These are phyloP conservation scores for Orchesella cincta DNA, from an alignment of 1,140 invertebrate species.

Conservation along the genomic window DNA sequence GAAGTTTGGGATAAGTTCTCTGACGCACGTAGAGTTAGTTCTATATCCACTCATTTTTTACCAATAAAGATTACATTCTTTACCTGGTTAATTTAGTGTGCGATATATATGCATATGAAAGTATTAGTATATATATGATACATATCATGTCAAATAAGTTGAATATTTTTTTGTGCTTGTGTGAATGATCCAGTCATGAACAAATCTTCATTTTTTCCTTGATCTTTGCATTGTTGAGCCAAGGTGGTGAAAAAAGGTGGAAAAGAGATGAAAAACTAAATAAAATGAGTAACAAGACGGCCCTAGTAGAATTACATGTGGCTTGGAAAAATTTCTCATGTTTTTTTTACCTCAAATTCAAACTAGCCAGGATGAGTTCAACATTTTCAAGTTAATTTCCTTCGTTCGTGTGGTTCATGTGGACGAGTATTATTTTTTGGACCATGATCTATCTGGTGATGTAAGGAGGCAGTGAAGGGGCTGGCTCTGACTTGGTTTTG, in stretches of 20 bases:
- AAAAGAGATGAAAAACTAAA: constrained; percentile 6
- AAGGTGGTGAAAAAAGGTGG: constrained; percentile 27
- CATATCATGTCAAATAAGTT: neutral
- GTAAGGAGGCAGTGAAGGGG: neutral
- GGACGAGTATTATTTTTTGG: constrained; percentile 14
- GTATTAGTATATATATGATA: constrained; percentile 1
- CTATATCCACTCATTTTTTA: too few species aligned
- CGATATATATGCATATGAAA: too few species aligned
- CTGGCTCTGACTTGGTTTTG: constrained; percentile 7
- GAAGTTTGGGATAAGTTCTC: too few species aligned
- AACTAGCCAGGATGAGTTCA: neutral
- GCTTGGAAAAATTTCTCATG: neutral
- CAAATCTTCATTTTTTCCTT: neutral
- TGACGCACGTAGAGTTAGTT: too few species aligned
- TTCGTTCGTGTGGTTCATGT: neutral
- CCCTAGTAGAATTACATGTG: neutral
- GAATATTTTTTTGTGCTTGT: neutral
- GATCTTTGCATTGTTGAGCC: neutral
- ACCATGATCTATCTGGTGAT: neutral
- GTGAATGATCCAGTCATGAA: constrained; percentile 19
- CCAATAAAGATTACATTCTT: too few species aligned
- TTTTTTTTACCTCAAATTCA: neutral
- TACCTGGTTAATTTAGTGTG: too few species aligned
- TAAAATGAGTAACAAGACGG: constrained; percentile 2
- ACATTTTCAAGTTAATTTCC: neutral